Base-by-base conservation (phyloP, 1,140 invertebrate genomes). In the Odontomachus brunneus region DNA sequence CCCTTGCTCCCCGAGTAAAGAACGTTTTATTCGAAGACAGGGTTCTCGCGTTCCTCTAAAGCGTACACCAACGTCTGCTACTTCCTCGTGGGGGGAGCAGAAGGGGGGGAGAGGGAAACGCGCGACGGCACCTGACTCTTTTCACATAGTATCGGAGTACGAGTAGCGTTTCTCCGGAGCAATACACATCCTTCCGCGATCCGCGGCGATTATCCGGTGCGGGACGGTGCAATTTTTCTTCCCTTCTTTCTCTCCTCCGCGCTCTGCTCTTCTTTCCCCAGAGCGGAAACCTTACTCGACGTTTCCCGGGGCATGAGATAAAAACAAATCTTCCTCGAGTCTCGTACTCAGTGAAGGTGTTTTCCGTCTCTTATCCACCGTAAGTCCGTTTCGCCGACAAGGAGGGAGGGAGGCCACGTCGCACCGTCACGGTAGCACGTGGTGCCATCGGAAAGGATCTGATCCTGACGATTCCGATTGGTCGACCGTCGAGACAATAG, bases 321-420 rank as follows among this genome's bases (percentile, higher is more conserved):
- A 80, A 78, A 69, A 80, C 51, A 29, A 80, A 80, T 80, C 51
- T 48, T 80, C n/a, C 38, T n/a, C 33, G 49, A 44, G 38, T 69
- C 26, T n/a, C 19, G 19, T 69, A 57, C 55, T 65, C 14, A 7
- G 15, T 22, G 9, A 51, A 48, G 7, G 15, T 24, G n/a, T 14
- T 14, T 19, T 26, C 38, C 62, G 17, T 44, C 26, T n/a, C 49
- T 78, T 78, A 78, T 78, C 75, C 69, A 24, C 22, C 29, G 38
- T n/a, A 14, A 57, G 19, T 55, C n/a, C 33, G 19, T 53, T 60
- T 3, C 33, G 44, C 63, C 53, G 29, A 78, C 49, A 19, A 29
- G 12, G 9, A 44, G 57, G 26, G 22, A 19, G 17, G 9, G 19
- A 71, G 26, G 22, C 44, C 22, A 17, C 75, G 33, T 69, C 48